Evolutionary conservation across 2,888 invertebrate species (phyloP).

Genomic region (Apantesis nais): DNA sequence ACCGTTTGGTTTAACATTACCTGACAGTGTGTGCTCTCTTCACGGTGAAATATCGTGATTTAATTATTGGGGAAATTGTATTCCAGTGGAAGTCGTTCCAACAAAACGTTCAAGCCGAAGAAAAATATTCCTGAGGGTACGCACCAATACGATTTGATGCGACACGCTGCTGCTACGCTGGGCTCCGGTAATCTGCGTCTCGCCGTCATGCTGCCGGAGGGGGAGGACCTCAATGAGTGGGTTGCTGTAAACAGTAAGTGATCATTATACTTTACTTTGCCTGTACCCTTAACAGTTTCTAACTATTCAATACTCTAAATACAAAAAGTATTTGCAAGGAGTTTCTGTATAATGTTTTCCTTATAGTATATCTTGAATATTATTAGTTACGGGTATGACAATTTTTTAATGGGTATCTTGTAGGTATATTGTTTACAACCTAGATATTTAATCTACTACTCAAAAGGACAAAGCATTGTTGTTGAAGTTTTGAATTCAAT

Average conservation of each 20-base stretch:
- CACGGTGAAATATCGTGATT: background rate
- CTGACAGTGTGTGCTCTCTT: background rate
- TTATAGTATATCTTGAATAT: background rate
- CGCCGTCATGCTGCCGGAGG: constrained; percentile 98
- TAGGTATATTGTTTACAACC: background rate
- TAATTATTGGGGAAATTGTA: constrained; percentile 10
- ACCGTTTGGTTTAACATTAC: background rate
- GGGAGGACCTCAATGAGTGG: constrained; percentile 99
- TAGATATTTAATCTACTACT: background rate
- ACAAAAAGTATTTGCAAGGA: background rate
- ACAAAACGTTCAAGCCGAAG: constrained; percentile 99
- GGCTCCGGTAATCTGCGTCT: constrained; percentile 98
- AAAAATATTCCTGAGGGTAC: constrained; percentile 99
- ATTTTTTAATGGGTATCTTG: background rate
- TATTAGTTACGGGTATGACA: too few species aligned
- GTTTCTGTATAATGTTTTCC: background rate
- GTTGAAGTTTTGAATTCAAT: background rate
- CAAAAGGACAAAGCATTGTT: background rate
- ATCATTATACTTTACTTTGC: background rate
- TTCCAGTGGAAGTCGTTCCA: constrained; percentile 94
- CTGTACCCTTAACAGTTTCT: background rate
- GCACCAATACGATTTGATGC: constrained; percentile 99
- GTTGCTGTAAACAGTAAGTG: constrained; percentile 99
- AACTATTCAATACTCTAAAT: background rate
- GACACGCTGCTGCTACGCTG: constrained; percentile 98